Evolutionary conservation across 2,888 invertebrate genomes (phyloP).

Genomic region (Catotricha subobsoleta): DNA sequence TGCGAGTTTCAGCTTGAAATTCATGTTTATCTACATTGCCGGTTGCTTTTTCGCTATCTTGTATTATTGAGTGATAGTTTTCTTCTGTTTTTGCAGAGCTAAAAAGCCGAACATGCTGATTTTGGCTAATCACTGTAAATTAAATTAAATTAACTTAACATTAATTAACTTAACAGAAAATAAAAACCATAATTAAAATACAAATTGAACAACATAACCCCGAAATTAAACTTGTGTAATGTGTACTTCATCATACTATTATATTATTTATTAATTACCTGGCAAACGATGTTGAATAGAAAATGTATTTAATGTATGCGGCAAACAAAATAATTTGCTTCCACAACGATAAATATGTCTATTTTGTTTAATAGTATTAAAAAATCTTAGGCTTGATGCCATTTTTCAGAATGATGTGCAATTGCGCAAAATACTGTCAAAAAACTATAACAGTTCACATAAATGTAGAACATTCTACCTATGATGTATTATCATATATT

Average conservation of each 20-base stretch:
- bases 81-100: slow-evolving; percentile 1
- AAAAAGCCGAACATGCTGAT: not conserved
- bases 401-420: not conserved
- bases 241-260: too few relatives aligned
- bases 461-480: not conserved
- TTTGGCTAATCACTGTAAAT: not conserved
- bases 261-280: too few relatives aligned
- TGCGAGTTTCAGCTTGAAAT: slow-evolving; percentile 92
- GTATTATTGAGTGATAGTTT: slow-evolving; percentile 16
- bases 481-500: not conserved
- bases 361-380: not conserved
- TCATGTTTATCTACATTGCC: slow-evolving; percentile 48
- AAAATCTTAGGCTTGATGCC: not conserved
- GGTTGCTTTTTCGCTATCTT: slow-evolving; percentile 17
- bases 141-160: too few relatives aligned
- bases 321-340: not conserved
- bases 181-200: too few relatives aligned
- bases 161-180: too few relatives aligned
- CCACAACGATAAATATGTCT: not conserved
- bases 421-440: not conserved
- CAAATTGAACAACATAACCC: too few relatives aligned
- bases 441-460: not conserved
- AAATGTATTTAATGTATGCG: not conserved
- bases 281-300: too few relatives aligned
- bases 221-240: too few relatives aligned